Conservation (phyloP, 2,888 invertebrate genomes). For the Stegophylla sp. region DNA sequence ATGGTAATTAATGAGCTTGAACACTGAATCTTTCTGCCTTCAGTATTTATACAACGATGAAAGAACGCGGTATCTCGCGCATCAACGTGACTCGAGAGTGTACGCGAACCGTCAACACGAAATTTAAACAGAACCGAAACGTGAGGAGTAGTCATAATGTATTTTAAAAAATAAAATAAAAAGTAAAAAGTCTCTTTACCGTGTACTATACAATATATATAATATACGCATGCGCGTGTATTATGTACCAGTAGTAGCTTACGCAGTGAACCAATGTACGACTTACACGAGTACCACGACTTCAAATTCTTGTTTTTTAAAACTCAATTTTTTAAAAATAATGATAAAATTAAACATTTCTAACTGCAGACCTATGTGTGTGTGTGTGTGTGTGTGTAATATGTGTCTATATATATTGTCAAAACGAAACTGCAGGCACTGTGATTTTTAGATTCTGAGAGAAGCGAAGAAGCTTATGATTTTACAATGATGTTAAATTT, state of each 20-base stretch:
- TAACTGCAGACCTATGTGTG: too few relatives aligned
- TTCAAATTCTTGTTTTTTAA: neutral
- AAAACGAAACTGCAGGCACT: too few relatives aligned
- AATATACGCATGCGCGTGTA: neutral
- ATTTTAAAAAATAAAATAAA: neutral
- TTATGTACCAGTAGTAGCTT: too few relatives aligned
- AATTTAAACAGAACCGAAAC: neutral
- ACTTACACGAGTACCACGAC: neutral
- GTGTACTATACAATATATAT: neutral
- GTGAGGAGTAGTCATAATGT: neutral
- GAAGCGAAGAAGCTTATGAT: too few relatives aligned
- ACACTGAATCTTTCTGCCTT: neutral
- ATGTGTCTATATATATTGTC: too few relatives aligned
- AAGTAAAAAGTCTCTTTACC: neutral
- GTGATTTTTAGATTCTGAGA: too few relatives aligned
- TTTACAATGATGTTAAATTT: too few relatives aligned
- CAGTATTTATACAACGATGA: conserved; percentile 1
- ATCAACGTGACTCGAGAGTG: conserved; percentile 4
- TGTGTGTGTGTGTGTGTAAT: too few relatives aligned
- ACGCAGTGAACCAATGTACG: too few relatives aligned
- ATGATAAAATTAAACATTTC: too few relatives aligned
- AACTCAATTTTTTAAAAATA: too few relatives aligned
- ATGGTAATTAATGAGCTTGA: conserved; percentile 15
- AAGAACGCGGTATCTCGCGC: neutral
- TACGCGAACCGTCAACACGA: neutral